Evolutionary conservation across 2,888 invertebrate species (phyloP).

Genomic region (Lepidonotus clava): DNA sequence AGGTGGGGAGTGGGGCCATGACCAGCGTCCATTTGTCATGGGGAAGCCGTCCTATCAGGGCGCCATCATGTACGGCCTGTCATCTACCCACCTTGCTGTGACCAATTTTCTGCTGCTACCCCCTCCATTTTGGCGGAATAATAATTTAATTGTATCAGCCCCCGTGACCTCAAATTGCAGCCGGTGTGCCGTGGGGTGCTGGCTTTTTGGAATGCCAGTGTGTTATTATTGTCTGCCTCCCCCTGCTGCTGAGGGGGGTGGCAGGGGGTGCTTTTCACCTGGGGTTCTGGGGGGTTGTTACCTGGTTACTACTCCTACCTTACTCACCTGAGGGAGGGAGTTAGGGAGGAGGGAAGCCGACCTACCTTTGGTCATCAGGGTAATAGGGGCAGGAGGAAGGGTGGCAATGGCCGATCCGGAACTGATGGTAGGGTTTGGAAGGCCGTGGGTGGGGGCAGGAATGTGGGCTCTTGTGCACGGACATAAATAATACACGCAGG

Average conservation of each 20-base stretch:
- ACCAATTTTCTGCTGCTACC: constrained; percentile 29
- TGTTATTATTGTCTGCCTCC: neutral
- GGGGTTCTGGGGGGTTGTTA: neutral
- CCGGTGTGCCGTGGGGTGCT: neutral
- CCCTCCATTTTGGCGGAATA: constrained; percentile 38
- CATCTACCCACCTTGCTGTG: constrained; percentile 15
- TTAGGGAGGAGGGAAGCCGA: no score
- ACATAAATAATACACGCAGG: no score
- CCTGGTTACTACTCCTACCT: neutral
- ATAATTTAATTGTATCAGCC: constrained; percentile 43
- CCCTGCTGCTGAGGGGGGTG: neutral
- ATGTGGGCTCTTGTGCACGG: neutral
- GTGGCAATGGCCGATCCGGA: neutral
- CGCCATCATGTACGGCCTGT: constrained; percentile 9
- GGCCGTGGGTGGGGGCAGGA: neutral
- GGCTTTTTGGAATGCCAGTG: constrained; percentile 25
- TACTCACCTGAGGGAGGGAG: neutral
- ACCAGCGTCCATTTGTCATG: neutral
- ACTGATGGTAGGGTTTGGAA: constrained; percentile 13
- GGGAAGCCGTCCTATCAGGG: neutral
- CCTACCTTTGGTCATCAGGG: constrained; percentile 2
- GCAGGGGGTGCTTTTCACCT: constrained; percentile 8
- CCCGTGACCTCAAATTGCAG: constrained; percentile 7
- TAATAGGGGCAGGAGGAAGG: no score
- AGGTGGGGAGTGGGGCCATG: neutral